These are phyloP conservation scores for Silurus aristotelis DNA, from an alignment of 2,797 vertebrate genomes.

Conservation along the genomic window DNA sequence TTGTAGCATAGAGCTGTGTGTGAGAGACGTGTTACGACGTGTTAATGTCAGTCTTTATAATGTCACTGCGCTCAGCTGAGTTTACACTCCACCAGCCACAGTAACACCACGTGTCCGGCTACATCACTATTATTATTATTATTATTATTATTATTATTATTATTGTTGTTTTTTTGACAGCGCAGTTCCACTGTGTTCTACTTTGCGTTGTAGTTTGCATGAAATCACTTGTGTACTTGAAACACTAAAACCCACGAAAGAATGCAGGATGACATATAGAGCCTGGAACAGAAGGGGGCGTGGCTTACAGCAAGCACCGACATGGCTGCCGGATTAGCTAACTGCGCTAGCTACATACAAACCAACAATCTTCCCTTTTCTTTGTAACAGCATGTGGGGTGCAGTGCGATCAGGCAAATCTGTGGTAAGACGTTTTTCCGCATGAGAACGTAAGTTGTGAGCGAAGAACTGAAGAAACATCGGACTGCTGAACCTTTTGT, in stretches of 20 bases:
- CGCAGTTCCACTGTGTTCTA: neutral
- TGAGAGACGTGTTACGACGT: neutral
- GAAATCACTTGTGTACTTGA: neutral
- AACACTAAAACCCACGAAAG: neutral
- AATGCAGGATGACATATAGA: neutral
- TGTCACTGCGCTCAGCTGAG: neutral
- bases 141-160: neutral
- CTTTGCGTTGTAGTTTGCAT: neutral
- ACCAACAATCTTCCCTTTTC: neutral
- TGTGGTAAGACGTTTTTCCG: neutral
- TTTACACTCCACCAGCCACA: neutral
- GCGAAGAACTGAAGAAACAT: neutral
- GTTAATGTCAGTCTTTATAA: neutral
- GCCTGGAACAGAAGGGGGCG: neutral
- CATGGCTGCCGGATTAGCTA: neutral
- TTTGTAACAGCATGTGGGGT: neutral
- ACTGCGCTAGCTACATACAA: neutral
- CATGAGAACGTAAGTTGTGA: neutral
- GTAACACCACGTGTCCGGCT: neutral
- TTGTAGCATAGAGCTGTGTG: neutral
- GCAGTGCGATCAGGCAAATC: no score
- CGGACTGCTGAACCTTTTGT: neutral
- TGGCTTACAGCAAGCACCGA: neutral
- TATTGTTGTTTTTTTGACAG: neutral
- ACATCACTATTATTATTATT: neutral